A percentile compares a stretch with the other conserved stretches of the same genome.
phyloP scores from a whole-genome alignment of 2,888 invertebrate genomes.

The Dasysyrphus tricinctus region DNA sequence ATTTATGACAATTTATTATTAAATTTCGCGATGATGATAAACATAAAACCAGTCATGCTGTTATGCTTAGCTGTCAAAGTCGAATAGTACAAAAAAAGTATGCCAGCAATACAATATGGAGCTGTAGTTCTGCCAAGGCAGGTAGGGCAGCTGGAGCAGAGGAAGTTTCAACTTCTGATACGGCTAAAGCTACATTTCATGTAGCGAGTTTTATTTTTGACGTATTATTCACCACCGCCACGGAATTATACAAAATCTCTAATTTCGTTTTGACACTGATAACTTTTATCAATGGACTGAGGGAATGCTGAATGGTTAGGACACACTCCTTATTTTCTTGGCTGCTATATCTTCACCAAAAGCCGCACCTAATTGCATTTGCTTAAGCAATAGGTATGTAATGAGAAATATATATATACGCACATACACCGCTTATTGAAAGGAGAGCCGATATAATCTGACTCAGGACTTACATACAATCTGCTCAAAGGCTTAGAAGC shows the following conservation, averaged over 20 bases:
- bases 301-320: not conserved
- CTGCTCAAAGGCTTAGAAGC: conserved; percentile 26
- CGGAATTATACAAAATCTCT: not conserved
- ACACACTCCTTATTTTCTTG: not conserved
- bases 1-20: too few species aligned
- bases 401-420: not conserved
- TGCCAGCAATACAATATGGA: too few species aligned
- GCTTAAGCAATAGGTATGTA: not conserved
- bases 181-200: too few species aligned
- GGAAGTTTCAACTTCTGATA: too few species aligned
- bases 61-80: too few species aligned
- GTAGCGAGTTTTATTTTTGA: too few species aligned
- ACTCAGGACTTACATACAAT: conserved; percentile 21
- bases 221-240: not conserved
- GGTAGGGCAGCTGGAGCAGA: too few species aligned
- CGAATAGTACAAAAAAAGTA: too few species aligned
- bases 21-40: too few species aligned
- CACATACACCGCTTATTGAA: conserved; percentile 5
- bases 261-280: not conserved
- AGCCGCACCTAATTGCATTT: conserved; percentile 10
- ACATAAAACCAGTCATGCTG: too few species aligned
- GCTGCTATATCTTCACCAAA: not conserved
- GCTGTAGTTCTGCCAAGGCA: too few species aligned
- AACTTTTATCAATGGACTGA: conserved; percentile 1
- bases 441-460: conserved; percentile 56